A percentile compares a stretch with the other conserved stretches of the same genome.
phyloP scores from a whole-genome alignment of 2,797 vertebrate species.

The Lutra lutra region DNA sequence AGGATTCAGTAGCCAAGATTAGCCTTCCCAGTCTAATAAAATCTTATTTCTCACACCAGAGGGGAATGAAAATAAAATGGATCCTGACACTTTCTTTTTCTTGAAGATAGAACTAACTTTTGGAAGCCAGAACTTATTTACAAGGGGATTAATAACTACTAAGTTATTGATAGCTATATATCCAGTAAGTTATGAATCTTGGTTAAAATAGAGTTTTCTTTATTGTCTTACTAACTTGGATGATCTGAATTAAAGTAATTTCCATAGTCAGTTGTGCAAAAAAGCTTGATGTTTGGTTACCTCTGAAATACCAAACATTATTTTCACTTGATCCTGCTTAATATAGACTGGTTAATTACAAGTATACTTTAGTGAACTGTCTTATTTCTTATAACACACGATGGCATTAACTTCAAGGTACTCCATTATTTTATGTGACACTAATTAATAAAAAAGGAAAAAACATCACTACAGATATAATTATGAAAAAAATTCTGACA shows the following conservation, averaged over 20 bases:
- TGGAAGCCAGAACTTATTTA: background rate
- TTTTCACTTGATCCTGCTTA: background rate
- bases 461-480: background rate
- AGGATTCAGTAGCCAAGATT: background rate
- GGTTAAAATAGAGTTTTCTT: background rate
- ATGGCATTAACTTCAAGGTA: background rate
- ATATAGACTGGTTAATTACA: background rate
- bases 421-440: background rate
- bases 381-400: background rate
- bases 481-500: background rate
- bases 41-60: background rate
- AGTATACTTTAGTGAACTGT: background rate
- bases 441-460: background rate
- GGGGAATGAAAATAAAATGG: background rate
- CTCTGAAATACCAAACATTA: background rate
- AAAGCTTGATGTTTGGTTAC: background rate
- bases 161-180: background rate
- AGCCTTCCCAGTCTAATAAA: background rate
- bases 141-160: background rate
- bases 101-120: background rate
- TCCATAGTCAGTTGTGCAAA: background rate
- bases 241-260: background rate
- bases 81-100: background rate
- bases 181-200: background rate
- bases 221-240: background rate